Base-by-base conservation (phyloP, 2,888 invertebrate genomes). In the Perizoma affinitatum region DNA sequence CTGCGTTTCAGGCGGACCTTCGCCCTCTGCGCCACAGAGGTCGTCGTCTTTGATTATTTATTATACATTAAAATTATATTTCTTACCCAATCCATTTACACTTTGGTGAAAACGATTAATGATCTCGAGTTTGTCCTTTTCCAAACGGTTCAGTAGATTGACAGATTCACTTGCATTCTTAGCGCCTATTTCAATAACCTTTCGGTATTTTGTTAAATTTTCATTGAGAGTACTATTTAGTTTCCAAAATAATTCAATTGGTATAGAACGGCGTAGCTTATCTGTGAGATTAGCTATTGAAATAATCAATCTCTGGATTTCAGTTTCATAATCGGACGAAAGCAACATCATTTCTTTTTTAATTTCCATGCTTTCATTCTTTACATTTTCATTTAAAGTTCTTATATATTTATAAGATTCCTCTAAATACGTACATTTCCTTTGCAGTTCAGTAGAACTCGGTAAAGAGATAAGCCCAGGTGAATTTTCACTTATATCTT, bases 171-270 rank as follows among this genome's bases (percentile, higher is more conserved):
- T 72, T 57, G 77, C 78, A 38, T 74, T 76, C 33, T 74, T 78
- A 5, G 83, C 64, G 41, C 79, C 75, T 6, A 61, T 54, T 64
- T 87, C 80, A n/a, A 93, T 53, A 10, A 88, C 58, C 66, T 85
- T 84, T 70, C 94, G 83, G 68, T 94, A 92, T 74, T 95, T 95
- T 11, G 89, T 74, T 4, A 84, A 79, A n/a, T 87, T 72, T 58
- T 93, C 90, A 64, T 93, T 93, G 45, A 94, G 82, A 52, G 88
- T 83, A 47, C 86, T 83, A 77, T 93, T 93, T 69, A 94, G 84
- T 70, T 94, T 93, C 76, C 91, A 88, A 78, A 93, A 93, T 38
- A 88, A 70, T 4, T 91, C 84, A 9, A 86, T 73, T 48, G 93
- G 86, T 45, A 95, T 81, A 10, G 89, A 90, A 65, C 82, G 85